Percentiles rank a stretch among this genome's conserved stretches.
phyloP scores from a whole-genome alignment of 2,113 vertebrate genomes.

The Syngnathus typhle region DNA sequence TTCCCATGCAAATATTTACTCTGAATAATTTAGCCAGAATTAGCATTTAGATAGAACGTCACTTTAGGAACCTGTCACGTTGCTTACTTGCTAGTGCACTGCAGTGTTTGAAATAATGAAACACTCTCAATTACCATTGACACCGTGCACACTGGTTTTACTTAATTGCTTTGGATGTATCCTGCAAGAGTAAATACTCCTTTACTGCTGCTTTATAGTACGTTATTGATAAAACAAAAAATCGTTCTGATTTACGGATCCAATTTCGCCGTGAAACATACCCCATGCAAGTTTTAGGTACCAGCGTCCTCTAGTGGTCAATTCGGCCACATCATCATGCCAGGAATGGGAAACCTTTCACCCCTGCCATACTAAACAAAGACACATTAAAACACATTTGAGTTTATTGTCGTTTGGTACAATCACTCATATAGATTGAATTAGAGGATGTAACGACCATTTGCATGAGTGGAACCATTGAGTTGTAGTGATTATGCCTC shows the following conservation, averaged over 20 bases:
- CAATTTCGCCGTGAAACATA: neutral
- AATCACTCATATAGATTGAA: constrained; percentile 51
- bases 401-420: constrained; percentile 58
- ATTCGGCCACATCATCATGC: neutral
- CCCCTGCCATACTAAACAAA: neutral
- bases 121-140: neutral
- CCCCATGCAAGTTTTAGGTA: neutral
- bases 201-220: neutral
- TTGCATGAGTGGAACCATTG: constrained; percentile 41
- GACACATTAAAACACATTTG: constrained; percentile 22
- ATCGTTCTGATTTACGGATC: neutral
- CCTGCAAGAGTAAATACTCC: neutral
- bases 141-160: neutral
- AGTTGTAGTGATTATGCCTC: constrained; percentile 20
- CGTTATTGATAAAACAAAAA: neutral
- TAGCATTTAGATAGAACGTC: neutral
- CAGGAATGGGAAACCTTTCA: neutral
- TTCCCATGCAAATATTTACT: too few relatives aligned
- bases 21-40: neutral
- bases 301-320: constrained; percentile 56
- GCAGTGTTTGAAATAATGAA: neutral
- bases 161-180: too few relatives aligned
- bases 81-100: neutral
- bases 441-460: constrained; percentile 44
- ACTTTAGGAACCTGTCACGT: neutral